Evolutionary conservation across 1,140 invertebrate species (phyloP), one percentile per base, ranked within the genome.

Genomic region (Drosophila varians): DNA sequence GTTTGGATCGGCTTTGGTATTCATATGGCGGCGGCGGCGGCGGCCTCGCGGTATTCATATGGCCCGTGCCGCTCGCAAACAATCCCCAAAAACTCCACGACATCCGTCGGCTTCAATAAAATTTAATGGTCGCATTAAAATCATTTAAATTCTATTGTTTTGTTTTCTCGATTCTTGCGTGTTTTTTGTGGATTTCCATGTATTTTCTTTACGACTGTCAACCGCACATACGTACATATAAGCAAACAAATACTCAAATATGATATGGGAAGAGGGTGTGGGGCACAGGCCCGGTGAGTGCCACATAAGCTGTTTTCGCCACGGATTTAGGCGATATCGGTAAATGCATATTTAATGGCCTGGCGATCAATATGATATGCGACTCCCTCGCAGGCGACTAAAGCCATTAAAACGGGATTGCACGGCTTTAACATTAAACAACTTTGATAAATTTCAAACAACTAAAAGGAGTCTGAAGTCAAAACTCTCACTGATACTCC

Each of bases 111-210:
- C 72, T 86, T 74, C 82, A 73, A 86, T 87, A 86, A 86, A 86
- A 86, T 86, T 71, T 82, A 82, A 86, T 87, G 82, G 74, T 60
- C 80, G 80, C 82, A 86, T 86, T 86, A 86, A 86, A 86, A 86
- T 86, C 80, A 87, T 86, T 86, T 86, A 86, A 86, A 86, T 86
- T 86, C 80, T 87, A 86, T 86, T 86, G 82, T 87, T 87, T 82
- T 86, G 78, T 58, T 72, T 76, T 73, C 57, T 74, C 65, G 70
- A 70, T 48, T 62, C 49, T 62, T 68, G 42, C 47, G 51, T 25
- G 5, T 18, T 42, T 16, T 49, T 56, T 61, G 51, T 49, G 38
- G 62, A 84, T 84, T 74, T 61, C 76, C 74, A 83, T 83, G 54
- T 70, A 55, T 55, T 79, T 54, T 76, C 53, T 64, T 74, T 71